Conservation (phyloP, 2,113 vertebrate genomes). For the Polyodon spathula region DNA sequence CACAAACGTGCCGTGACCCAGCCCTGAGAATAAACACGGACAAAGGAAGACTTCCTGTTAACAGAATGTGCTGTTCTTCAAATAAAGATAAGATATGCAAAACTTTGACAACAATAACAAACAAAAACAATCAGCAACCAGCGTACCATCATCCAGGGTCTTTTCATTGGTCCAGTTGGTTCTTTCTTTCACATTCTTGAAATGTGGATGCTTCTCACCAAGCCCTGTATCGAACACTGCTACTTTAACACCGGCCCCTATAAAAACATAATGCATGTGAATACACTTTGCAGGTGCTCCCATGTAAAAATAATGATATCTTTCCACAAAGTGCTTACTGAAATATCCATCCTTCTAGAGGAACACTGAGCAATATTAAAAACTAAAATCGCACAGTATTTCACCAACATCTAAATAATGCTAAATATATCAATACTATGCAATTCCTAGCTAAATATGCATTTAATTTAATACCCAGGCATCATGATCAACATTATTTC, state of each 20-base stretch:
- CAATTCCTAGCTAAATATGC: too few species aligned
- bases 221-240: slow-evolving; percentile 96
- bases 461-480: too few species aligned
- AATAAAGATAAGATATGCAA: background rate
- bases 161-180: slow-evolving; percentile 99
- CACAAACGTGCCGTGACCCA: slow-evolving; percentile 96
- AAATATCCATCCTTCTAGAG: too few species aligned
- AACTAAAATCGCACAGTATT: too few species aligned
- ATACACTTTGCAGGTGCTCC: background rate
- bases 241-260: slow-evolving; percentile 89
- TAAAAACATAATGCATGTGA: slow-evolving; percentile 1
- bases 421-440: too few species aligned
- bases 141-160: slow-evolving; percentile 88
- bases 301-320: background rate
- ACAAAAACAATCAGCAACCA: background rate
- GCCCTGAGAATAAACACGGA: slow-evolving; percentile 49
- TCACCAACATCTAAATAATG: too few species aligned
- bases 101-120: background rate
- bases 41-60: too few species aligned
- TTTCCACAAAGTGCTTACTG: background rate
- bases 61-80: too few species aligned
- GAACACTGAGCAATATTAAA: too few species aligned
- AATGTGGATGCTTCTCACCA: slow-evolving; percentile 95
- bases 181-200: slow-evolving; percentile 96
- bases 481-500: too few species aligned